These are phyloP conservation scores for Dryoscopus gambensis DNA, from an alignment of 2,113 vertebrate genomes.

Conservation along the genomic window DNA sequence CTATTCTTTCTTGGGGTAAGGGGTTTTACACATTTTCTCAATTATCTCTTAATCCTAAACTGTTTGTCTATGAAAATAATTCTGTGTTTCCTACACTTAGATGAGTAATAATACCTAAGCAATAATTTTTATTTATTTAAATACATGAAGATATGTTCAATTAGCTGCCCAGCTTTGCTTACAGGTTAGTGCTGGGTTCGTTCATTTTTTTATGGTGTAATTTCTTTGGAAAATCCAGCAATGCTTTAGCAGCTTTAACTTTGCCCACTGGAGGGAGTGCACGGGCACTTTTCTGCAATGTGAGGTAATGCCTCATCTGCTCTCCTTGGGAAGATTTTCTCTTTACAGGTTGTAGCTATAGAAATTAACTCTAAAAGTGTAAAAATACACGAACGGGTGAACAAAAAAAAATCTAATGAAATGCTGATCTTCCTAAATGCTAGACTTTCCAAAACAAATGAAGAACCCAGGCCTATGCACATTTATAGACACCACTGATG, in stretches of 20 bases:
- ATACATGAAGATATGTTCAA: not conserved
- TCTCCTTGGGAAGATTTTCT: not conserved
- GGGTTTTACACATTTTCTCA: not conserved
- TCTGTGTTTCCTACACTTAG: not conserved
- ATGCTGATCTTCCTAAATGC: not conserved
- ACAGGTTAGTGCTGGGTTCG: accelerated
- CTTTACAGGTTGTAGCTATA: not conserved
- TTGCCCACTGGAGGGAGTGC: conserved; percentile 12
- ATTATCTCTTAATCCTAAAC: not conserved
- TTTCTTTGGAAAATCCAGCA: not conserved
- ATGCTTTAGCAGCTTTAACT: not conserved
- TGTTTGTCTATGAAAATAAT: not conserved
- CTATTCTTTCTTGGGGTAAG: not conserved
- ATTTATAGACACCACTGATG: not conserved
- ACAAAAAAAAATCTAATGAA: not conserved
- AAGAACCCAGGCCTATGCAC: not conserved
- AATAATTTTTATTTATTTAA: not conserved
- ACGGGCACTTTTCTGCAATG: not conserved
- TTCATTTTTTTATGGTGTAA: not conserved
- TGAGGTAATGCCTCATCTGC: accelerated
- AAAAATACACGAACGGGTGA: accelerated
- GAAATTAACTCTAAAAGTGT: not conserved
- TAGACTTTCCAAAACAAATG: not conserved
- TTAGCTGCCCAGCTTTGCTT: not conserved
- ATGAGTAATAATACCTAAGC: not conserved